Conservation (phyloP, 2,797 vertebrate species). For the Coccyzus lansbergi region DNA sequence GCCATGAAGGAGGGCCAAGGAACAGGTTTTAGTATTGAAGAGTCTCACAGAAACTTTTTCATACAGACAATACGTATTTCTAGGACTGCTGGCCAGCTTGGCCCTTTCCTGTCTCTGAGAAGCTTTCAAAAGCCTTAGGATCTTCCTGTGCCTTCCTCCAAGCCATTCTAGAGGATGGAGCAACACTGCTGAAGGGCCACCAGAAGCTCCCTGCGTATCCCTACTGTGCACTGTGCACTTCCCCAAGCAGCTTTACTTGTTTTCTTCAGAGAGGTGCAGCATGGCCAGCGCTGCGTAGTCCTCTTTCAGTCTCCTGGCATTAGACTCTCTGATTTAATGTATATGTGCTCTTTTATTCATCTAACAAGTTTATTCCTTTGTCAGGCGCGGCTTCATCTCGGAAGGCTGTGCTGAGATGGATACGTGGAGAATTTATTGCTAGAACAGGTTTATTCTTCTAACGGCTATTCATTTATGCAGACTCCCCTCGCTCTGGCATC, state of each 20-base stretch:
- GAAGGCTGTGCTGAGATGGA: background rate
- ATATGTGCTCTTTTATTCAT: background rate
- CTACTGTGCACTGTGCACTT: background rate
- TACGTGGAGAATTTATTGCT: slow-evolving; percentile 24
- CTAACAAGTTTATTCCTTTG: slow-evolving; percentile 66
- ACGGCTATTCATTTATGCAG: slow-evolving; percentile 55
- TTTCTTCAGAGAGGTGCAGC: background rate
- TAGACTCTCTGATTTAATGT: slow-evolving; percentile 14
- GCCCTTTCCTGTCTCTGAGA: background rate
- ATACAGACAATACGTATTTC: too few species aligned
- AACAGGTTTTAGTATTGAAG: background rate
- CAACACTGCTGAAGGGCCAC: rapidly evolving
- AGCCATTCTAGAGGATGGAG: background rate
- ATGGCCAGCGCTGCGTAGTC: rapidly evolving
- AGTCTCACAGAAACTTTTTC: background rate
- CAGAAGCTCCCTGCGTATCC: background rate
- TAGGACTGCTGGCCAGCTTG: background rate
- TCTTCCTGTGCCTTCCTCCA: background rate
- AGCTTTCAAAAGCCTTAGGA: background rate
- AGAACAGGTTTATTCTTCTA: slow-evolving; percentile 31
- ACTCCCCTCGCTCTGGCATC: background rate
- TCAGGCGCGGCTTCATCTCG: slow-evolving; percentile 11
- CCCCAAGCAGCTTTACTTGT: background rate
- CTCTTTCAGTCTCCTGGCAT: background rate
- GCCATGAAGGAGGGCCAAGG: background rate